Conservation (phyloP, 2,797 vertebrate species). For the Syngnathus acus region DNA sequence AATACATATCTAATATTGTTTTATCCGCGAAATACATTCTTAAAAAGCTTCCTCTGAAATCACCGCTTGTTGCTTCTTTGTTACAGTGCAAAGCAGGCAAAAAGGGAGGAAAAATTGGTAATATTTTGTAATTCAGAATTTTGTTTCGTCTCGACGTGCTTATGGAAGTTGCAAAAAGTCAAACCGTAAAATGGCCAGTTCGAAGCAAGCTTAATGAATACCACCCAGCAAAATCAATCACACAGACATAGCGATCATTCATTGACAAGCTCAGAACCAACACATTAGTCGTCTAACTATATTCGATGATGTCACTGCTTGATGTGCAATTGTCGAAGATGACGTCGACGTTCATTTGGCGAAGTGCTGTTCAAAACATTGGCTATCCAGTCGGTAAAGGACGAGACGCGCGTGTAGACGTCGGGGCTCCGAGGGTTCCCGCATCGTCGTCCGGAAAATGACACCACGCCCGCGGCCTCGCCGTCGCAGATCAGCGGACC, state of each 20-base stretch:
- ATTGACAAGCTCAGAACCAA: background rate
- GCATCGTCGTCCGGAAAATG: slow-evolving; percentile 68
- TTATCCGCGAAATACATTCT: background rate
- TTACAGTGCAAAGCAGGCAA: background rate
- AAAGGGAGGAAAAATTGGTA: background rate
- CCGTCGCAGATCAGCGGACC: slow-evolving; percentile 68
- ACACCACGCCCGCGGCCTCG: slow-evolving; percentile 56
- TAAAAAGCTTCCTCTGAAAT: background rate
- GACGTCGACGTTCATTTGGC: background rate
- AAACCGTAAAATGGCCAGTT: background rate
- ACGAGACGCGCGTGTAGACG: slow-evolving; percentile 66
- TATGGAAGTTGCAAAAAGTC: background rate
- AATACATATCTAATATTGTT: background rate
- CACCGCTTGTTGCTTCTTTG: background rate
- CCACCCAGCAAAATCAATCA: background rate
- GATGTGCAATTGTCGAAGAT: slow-evolving; percentile 11
- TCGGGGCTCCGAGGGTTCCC: slow-evolving; percentile 63
- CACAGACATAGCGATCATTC: background rate
- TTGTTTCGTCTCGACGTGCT: background rate
- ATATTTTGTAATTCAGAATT: background rate
- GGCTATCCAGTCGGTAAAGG: slow-evolving; percentile 64
- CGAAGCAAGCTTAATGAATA: background rate
- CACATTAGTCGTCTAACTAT: background rate
- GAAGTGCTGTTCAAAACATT: slow-evolving; percentile 31
- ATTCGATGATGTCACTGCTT: background rate